Evolutionary conservation across 2,113 vertebrate genomes (phyloP), one percentile per base, ranked within the genome.

Genomic region (Pan paniscus): DNA sequence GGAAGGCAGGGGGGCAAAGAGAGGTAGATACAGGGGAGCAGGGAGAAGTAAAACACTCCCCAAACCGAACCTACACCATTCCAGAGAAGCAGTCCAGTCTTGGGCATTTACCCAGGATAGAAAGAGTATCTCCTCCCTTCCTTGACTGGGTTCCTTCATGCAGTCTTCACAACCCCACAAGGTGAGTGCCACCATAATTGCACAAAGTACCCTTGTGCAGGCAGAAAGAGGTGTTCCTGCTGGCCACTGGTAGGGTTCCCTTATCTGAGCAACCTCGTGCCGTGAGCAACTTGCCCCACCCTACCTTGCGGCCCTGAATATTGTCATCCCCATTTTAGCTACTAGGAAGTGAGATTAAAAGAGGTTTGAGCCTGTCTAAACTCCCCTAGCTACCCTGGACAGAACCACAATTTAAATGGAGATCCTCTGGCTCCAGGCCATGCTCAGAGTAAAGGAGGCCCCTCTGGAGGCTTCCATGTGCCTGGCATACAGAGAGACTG

Each of bases 121-220:
- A 30, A 25, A 22, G 6, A 0, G n/a, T 2, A 3, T 43, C n/a
- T n/a, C 52, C 9, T 32, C 0, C 14, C 27, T 43, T 8, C 73
- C 25, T 32, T 48, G 18, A 14, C 14, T 50, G 8, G 20, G 75
- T 55, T 79, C 94, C 73, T 83, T 25, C 35, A 4, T 11, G n/a
- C 0, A 0, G 11, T 14, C 48, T 35, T 76, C 48, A 38, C 38
- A 32, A 3, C 43, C 59, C 73, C 43, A 5, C 27, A 35, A 68
- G 20, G 50, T 8, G 17, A 92, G 13, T 7, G n/a, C 59, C 75
- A 10, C 23, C 46, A 2, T n/a, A 27, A 9, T 17, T 10, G 25
- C 6, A 8, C 23, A 8, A 22, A 18, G 35, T 6, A 23, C 27
- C 35, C 14, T 23, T 16, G 59, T 68, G 40, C 61, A 27, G 5